Evolutionary conservation across 2,797 vertebrate genomes (phyloP), one percentile per base, ranked within the genome.

Genomic region (Oryzias dopingdopingensis): DNA sequence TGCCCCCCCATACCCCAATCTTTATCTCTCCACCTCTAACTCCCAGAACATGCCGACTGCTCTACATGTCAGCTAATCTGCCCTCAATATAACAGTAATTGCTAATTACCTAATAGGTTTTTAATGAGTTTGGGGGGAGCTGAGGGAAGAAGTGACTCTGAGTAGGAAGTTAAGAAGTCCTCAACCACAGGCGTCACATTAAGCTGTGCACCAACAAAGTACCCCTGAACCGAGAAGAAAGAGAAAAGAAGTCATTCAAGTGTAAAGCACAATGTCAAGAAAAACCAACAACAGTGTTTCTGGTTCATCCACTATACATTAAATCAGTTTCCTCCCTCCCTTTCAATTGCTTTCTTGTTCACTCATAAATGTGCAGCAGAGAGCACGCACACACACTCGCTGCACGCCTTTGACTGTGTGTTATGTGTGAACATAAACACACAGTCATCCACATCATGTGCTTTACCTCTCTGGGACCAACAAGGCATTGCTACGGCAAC

Each of bases 21-120:
- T 62, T 69, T 56, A 14, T 63, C 58, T 65, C 79, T 82, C 63
- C 64, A 59, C 72, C 80, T 82, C 46, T 76, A 88, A 83, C 70
- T 90, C 86, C 88, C 88, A 62, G 65, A 79, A 81, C 87, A 76
- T 78, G 64, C 62, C 43, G 32, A 76, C 82, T 83, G 87, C 80
- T 90, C 87, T 76, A 89, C 89, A 88, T 89, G 90, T 88, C 86
- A 89, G 87, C 82, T 86, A 82, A 90, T 90, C 84, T 88, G 86
- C 80, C 88, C 89, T 91, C 86, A 87, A 92, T 90, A 85, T 72
- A 88, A 84, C 82, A 75, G 82, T 88, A 90, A 89, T 88, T 87
- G 86, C 87, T 88, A 84, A 88, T 89, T 86, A 88, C 88, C 88
- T 89, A 85, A 90, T 89, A 83, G 80, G 79, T 70, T 87, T 89